A percentile compares a stretch with the other conserved stretches of the same genome.
Conservation (phyloP, 1,140 invertebrate genomes). For the Trachymyrmex septentrionalis region DNA sequence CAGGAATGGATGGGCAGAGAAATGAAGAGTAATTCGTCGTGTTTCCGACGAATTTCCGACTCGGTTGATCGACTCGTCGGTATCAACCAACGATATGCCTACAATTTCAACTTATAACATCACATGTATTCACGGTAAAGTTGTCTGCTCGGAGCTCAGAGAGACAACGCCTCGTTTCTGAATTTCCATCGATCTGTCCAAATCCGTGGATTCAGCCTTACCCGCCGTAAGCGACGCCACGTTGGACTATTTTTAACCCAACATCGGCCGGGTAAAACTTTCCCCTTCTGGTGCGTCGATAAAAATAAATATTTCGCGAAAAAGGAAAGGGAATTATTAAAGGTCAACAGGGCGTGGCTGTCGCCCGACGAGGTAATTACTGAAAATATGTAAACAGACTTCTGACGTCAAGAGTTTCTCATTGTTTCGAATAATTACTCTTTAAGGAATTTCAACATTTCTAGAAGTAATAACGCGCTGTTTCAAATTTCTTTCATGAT, state of each 20-base stretch:
- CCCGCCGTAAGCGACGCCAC: slow-evolving; percentile 16
- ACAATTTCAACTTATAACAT: slow-evolving; percentile 21
- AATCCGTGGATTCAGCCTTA: slow-evolving; percentile 40
- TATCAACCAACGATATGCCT: slow-evolving; percentile 41
- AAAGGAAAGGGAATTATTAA: not conserved
- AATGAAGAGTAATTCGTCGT: slow-evolving; percentile 68
- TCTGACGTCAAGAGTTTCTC: not conserved
- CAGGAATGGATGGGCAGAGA: slow-evolving; percentile 1
- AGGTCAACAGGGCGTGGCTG: slow-evolving; percentile 27
- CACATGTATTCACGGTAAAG: not conserved
- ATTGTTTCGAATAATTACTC: not conserved
- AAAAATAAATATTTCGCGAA: slow-evolving; percentile 14
- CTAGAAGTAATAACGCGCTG: not conserved
- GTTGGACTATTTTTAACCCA: slow-evolving; percentile 36
- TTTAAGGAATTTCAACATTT: not conserved
- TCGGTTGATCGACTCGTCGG: slow-evolving; percentile 53
- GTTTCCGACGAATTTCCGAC: slow-evolving; percentile 73
- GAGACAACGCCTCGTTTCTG: slow-evolving; percentile 47
- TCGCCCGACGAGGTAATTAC: not conserved
- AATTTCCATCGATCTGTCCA: slow-evolving; percentile 68
- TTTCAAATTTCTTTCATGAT: not conserved
- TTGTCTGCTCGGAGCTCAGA: not conserved
- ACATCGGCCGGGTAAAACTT: not conserved
- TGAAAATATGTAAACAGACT: not conserved
- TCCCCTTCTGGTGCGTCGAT: not conserved